Conservation (phyloP, 1,140 invertebrate species). For the Solenopsis invicta region DNA sequence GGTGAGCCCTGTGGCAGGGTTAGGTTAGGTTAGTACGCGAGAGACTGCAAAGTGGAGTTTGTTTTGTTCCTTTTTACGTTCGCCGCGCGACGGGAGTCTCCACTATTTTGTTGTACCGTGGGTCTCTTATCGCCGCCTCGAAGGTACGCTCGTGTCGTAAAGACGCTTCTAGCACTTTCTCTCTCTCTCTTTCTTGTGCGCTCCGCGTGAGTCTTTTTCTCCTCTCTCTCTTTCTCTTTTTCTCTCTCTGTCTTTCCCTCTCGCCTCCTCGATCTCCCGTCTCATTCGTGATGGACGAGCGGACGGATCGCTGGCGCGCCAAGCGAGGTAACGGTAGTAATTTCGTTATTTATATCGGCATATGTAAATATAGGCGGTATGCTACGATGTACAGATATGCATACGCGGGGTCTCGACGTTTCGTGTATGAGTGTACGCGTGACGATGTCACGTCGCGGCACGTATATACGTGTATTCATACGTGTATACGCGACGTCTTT, state of each 20-base stretch:
- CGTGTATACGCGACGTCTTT: too few relatives aligned
- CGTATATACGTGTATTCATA: too few relatives aligned
- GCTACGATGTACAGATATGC: conserved; percentile 12
- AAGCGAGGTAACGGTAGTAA: conserved; percentile 55
- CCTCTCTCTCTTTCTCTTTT: not conserved
- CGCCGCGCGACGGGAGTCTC: conserved; percentile 51
- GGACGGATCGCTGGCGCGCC: conserved; percentile 32
- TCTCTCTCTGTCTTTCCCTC: not conserved
- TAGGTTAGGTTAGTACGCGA: conserved; percentile 80
- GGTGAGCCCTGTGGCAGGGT: conserved; percentile 40
- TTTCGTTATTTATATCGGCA: conserved; percentile 79
- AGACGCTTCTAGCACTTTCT: conserved; percentile 22
- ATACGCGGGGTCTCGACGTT: not conserved
- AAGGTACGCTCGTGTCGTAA: conserved; percentile 56
- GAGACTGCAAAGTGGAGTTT: conserved; percentile 78
- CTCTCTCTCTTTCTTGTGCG: not conserved
- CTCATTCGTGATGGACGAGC: conserved; percentile 34
- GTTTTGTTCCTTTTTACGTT: conserved; percentile 76
- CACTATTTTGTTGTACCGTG: conserved; percentile 68
- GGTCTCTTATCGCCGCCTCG: conserved; percentile 57
- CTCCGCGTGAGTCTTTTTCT: not conserved
- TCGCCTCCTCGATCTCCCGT: not conserved
- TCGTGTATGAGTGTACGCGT: not conserved
- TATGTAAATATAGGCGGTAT: conserved; percentile 73
- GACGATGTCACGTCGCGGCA: too few relatives aligned